Evolutionary conservation across 2,888 invertebrate genomes (phyloP).

Genomic region (Halocaridina rubra): DNA sequence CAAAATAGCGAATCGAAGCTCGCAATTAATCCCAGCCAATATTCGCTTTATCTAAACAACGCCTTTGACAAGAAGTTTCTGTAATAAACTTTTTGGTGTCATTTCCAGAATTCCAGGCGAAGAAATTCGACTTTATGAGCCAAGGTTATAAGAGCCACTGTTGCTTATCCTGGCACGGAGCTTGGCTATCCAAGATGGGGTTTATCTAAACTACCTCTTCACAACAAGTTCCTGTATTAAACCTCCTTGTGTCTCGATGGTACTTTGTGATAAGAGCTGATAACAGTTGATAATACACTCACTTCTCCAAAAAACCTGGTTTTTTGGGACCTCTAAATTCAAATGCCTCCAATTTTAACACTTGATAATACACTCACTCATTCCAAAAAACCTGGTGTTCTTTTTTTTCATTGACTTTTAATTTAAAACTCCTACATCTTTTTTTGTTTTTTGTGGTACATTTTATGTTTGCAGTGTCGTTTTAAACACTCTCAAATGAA

Average conservation of each 20-base stretch:
- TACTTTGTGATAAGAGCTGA: conserved; percentile 42
- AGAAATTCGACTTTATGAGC: background rate
- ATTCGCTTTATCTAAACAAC: conserved; percentile 50
- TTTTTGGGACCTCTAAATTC: background rate
- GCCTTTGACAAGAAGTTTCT: conserved; percentile 46
- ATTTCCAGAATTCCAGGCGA: background rate
- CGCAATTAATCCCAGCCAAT: conserved; percentile 53
- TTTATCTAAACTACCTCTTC: conserved; percentile 46
- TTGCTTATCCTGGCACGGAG: background rate
- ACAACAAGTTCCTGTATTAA: conserved; percentile 55
- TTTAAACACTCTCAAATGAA: too few species aligned
- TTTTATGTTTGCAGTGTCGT: background rate
- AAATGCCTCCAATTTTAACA: background rate
- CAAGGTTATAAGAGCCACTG: background rate
- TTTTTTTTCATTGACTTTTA: background rate
- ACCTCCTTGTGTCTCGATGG: conserved; percentile 45
- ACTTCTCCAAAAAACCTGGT: background rate
- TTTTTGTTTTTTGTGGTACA: background rate
- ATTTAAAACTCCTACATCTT: too few species aligned
- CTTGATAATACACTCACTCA: background rate
- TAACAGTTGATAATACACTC: conserved; percentile 7
- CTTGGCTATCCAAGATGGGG: background rate
- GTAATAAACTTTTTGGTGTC: conserved; percentile 43
- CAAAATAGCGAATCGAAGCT: conserved; percentile 6
- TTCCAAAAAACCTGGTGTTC: background rate